Conservation (phyloP, 2,113 vertebrate genomes). For the Propithecus coquereli region DNA sequence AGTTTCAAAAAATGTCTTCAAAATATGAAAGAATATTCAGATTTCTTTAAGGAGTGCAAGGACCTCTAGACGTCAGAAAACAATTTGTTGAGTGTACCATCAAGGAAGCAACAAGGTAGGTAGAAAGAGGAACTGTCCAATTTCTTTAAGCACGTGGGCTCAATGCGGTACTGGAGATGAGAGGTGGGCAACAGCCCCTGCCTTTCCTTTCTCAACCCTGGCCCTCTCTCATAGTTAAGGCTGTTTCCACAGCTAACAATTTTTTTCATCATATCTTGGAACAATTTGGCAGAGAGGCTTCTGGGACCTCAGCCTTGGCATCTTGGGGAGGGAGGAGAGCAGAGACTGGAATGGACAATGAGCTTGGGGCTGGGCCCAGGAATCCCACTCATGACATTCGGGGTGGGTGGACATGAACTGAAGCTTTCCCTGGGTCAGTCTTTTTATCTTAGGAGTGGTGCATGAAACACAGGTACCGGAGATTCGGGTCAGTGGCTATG, state of each 20-base stretch:
- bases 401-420: background rate
- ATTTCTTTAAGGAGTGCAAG: background rate
- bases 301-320: background rate
- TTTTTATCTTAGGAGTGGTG: background rate
- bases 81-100: background rate
- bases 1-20: background rate
- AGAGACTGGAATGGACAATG: background rate
- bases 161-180: background rate
- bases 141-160: background rate
- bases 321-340: background rate
- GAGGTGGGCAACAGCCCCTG: accelerated
- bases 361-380: background rate
- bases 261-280: background rate
- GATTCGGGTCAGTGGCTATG: background rate
- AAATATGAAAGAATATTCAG: background rate
- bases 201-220: background rate
- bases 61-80: background rate
- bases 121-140: background rate
- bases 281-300: background rate
- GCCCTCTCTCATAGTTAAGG: background rate
- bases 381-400: background rate
- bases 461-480: background rate
- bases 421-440: background rate
- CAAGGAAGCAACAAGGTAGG: background rate
- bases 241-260: background rate